Percentiles rank a stretch among this genome's conserved stretches.
These are phyloP conservation scores for Buteo buteo DNA, from an alignment of 2,113 vertebrate species.

Conservation along the genomic window DNA sequence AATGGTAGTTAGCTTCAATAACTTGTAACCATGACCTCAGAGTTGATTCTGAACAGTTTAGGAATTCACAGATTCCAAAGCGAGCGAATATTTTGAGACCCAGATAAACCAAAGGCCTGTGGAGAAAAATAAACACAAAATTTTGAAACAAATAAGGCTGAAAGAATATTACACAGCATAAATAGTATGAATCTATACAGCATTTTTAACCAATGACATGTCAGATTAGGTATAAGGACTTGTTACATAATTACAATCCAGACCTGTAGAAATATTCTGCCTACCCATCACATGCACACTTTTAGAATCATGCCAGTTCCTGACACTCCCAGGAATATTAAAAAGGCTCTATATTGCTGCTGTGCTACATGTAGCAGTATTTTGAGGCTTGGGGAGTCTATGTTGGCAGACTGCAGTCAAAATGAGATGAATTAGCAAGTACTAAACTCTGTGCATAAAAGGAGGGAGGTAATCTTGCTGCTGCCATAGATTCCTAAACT, in stretches of 20 bases:
- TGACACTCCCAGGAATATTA: neutral
- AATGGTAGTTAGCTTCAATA: conserved; percentile 93
- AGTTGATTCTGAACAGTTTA: conserved; percentile 89
- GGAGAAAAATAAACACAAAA: conserved; percentile 18
- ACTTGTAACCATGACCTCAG: conserved; percentile 91
- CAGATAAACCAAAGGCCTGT: conserved; percentile 90
- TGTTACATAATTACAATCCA: neutral
- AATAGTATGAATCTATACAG: neutral
- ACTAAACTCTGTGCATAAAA: neutral
- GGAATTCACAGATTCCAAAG: conserved; percentile 92
- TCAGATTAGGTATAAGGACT: neutral
- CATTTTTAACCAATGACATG: neutral
- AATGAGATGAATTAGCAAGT: neutral
- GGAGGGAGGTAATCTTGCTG: neutral
- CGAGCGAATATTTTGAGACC: conserved; percentile 93
- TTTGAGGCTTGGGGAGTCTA: neutral
- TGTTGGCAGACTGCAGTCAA: neutral
- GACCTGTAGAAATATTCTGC: neutral
- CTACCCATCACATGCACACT: neutral
- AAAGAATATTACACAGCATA: neutral
- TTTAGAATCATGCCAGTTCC: neutral
- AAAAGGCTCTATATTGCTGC: neutral
- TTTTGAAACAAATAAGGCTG: neutral
- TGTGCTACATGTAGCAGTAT: neutral
- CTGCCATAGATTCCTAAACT: neutral